A percentile compares a stretch with the other conserved stretches of the same genome.
Evolutionary conservation across 2,888 invertebrate species (phyloP).

Genomic region (Halictus ligatus): DNA sequence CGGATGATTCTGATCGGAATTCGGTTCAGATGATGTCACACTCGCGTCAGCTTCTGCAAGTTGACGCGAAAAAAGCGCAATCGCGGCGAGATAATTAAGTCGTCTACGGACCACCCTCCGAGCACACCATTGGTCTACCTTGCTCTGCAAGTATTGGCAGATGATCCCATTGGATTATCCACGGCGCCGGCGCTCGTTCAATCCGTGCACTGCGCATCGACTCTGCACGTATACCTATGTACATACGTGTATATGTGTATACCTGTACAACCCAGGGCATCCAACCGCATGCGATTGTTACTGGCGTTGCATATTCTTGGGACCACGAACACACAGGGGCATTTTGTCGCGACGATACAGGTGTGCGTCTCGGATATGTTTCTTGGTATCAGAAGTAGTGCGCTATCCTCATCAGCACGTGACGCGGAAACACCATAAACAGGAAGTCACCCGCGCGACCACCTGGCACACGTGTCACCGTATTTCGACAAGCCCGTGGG

Average conservation of each 20-base stretch:
- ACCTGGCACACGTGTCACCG: conserved; percentile 58
- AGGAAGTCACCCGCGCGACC: conserved; percentile 33
- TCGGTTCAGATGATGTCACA: background rate
- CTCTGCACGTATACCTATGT: conserved; percentile 30
- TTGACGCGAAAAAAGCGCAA: background rate
- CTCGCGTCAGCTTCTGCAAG: background rate
- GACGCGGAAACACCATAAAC: conserved; percentile 47
- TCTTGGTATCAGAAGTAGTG: conserved; percentile 5
- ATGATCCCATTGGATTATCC: conserved; percentile 84
- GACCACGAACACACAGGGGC: background rate
- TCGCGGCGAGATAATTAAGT: conserved; percentile 52
- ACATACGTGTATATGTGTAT: background rate
- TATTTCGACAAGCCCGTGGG: conserved; percentile 15
- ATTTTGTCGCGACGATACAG: conserved; percentile 18
- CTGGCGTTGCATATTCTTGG: background rate
- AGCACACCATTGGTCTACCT: conserved; percentile 69
- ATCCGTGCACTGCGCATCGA: conserved; percentile 68
- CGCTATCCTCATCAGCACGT: conserved; percentile 34
- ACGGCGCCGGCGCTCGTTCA: conserved; percentile 77
- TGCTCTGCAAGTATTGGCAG: conserved; percentile 79
- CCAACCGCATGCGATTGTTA: background rate
- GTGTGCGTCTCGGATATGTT: background rate
- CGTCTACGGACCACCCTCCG: conserved; percentile 68
- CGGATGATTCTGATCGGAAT: background rate
- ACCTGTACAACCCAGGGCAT: background rate